Evolutionary conservation across 2,113 vertebrate species (phyloP), one percentile per base, ranked within the genome.

Genomic region (Gopherus evgoodei): DNA sequence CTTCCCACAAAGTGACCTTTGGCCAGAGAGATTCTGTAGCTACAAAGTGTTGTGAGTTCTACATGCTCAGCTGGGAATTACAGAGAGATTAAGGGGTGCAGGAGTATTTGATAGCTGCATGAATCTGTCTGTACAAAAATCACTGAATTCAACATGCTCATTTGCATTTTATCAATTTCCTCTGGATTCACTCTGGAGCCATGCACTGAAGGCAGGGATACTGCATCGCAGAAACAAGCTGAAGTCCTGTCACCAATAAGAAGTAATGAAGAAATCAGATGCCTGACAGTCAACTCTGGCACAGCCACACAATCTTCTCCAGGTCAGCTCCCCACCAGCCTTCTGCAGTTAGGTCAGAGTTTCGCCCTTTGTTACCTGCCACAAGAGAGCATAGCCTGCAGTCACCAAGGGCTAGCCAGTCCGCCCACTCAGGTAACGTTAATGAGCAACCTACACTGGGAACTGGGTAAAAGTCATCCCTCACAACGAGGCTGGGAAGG

Each of bases 301-400:
- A 90, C 4, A 80, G 95, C 93, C 84, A 84, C 22, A 38, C 17
- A 57, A 86, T 84, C 90, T 80, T 59, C 82, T 93, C 72, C 87
- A 50, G 90, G 31, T 54, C 57, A 84, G 29, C 35, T 84, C 47
- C 69, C 86, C 84, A 81, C 88, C 84, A 54, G 82, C n/a, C 17
- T 59, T 93, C n/a, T 21, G 65, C 65, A 10, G 96, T 98, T 99
- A 99, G 96, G 99, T 99, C 97, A 99, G 97, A 16, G 99, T 99
- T 97, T 99, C 99, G 80, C 99, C 99, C 98, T 99, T 99, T 96
- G 99, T 99, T 97, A 99, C 99, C 99, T 99, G 97, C 52, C 14
- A 22, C 38, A 81, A 76, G 52, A 90, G 84, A 38, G 65, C 65
- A 72, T n/a, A 22, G 65, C 65, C 4, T 38, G 19, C 65, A 35